These are phyloP conservation scores for Sitta europaea DNA, from an alignment of 2,113 vertebrate genomes.

Conservation along the genomic window DNA sequence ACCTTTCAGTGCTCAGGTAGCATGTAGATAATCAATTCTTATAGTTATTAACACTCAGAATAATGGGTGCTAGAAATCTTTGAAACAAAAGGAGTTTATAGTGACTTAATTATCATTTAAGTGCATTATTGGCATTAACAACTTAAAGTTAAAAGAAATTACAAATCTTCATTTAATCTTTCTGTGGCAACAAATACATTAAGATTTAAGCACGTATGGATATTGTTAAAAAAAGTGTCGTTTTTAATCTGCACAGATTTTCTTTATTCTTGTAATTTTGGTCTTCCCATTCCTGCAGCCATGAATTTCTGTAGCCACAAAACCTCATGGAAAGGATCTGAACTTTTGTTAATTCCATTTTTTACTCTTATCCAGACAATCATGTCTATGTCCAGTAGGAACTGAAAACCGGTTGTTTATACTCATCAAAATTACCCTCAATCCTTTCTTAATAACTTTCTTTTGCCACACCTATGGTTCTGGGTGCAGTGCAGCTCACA, in stretches of 20 bases:
- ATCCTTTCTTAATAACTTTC: not conserved
- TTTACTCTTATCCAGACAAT: not conserved
- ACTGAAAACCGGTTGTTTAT: not conserved
- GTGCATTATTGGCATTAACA: not conserved
- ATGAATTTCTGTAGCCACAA: not conserved
- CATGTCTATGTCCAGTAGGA: not conserved
- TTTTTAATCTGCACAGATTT: not conserved
- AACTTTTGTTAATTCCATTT: not conserved
- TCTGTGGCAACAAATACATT: not conserved
- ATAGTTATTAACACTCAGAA: not conserved
- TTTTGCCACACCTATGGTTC: not conserved
- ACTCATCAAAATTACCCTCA: not conserved
- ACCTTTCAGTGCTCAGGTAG: not conserved
- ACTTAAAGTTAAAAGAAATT: not conserved
- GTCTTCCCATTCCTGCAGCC: not conserved
- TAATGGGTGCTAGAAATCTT: not conserved
- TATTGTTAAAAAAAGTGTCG: rapidly evolving
- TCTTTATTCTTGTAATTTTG: not conserved
- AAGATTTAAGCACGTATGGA: not conserved
- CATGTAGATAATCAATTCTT: not conserved
- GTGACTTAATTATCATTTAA: not conserved
- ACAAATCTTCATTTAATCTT: not conserved
- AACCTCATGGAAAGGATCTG: not conserved
- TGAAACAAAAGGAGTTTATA: not conserved
- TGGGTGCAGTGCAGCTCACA: not conserved